Conservation (phyloP, 2,797 vertebrate species). For the Molossus molossus region DNA sequence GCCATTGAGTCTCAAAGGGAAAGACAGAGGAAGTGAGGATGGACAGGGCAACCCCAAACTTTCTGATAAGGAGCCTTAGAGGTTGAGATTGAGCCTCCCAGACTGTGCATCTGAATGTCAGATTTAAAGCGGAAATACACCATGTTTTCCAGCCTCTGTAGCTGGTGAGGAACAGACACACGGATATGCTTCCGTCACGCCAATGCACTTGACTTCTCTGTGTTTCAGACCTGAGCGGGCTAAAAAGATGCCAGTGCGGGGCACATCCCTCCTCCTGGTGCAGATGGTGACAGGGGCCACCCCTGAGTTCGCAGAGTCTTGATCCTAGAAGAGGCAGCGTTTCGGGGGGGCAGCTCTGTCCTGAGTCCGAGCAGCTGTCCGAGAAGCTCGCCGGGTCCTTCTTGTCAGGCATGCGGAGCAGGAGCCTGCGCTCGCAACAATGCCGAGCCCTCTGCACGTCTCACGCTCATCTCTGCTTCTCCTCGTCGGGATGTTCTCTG, state of each 20-base stretch:
- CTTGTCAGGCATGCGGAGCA: neutral
- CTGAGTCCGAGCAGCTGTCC: neutral
- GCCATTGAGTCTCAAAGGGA: neutral
- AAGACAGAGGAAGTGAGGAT: neutral
- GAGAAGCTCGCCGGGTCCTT: neutral
- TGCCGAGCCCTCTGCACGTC: neutral
- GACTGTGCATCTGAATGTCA: neutral
- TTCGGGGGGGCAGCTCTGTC: neutral
- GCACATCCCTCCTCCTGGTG: neutral
- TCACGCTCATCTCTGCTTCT: neutral
- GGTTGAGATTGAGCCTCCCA: neutral
- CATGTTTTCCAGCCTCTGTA: neutral
- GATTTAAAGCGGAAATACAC: neutral
- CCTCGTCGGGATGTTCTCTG: neutral
- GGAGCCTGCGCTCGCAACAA: no score
- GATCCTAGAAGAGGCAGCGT: no score
- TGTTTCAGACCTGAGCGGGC: neutral
- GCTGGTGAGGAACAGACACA: neutral
- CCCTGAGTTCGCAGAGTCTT: no score
- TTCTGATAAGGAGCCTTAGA: neutral
- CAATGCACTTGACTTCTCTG: neutral
- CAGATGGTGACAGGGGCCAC: no score
- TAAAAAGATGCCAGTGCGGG: neutral
- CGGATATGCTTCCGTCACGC: neutral
- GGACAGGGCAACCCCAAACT: neutral